Base-by-base conservation (phyloP, 2,888 invertebrate species). In the Hypomecis atomaria region DNA sequence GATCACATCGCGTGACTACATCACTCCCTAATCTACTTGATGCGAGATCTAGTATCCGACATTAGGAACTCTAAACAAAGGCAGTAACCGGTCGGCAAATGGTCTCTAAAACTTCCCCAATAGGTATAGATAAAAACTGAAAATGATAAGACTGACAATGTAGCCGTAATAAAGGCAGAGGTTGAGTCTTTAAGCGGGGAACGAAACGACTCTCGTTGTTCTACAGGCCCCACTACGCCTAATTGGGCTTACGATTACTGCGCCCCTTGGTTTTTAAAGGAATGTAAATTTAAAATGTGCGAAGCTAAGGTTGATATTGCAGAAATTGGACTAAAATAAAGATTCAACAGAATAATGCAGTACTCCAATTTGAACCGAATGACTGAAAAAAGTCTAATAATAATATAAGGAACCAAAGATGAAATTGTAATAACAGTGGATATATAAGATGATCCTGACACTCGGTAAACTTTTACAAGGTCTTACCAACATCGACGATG, bases 211-310 rank as follows among this genome's bases (percentile, higher is more conserved):
- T 70, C 74, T 75, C 76, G 73, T 73, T 72, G 73, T 56, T 56
- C 56, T 74, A 72, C 77, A 78, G 74, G 71, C 76, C 76, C 73
- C 74, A 76, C 79, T 79, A 79, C 78, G 82, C 78, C 79, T 82
- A 81, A 82, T 82, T 82, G 81, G 79, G 78, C 81, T 81, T 81
- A 82, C 81, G 81, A 82, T 81, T 81, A 79, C 79, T 70, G 74
- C 74, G 69, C 68, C 67, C 62, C 68, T 50, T 34, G n/a, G 44
- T 50, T 61, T 74, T 73, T 72, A 73, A 72, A 70, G 73, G 70
- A 79, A 81, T 76, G 69, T 49, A 66, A 65, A 57, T 81, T 81
- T 82, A 77, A 81, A 81, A 74, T 73, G 69, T 71, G 65, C 56
- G 62, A 65, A 55, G 62, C 47, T 82, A 82, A 76, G 82, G 82